Percentiles rank a stretch among this genome's conserved stretches.
phyloP scores from a whole-genome alignment of 2,113 vertebrate species.

The Speoplatyrhinus poulsoni region DNA sequence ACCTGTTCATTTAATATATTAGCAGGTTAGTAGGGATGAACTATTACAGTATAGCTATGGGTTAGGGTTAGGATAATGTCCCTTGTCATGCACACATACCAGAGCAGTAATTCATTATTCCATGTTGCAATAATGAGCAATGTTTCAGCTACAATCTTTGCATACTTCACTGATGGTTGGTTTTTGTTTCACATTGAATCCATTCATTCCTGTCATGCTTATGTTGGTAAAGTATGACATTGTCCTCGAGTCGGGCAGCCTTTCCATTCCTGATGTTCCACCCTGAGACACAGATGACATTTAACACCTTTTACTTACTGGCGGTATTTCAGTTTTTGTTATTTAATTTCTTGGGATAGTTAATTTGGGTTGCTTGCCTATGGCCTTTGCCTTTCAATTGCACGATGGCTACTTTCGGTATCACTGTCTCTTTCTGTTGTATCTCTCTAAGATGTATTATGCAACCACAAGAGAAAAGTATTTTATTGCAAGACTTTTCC shows the following conservation, averaged over 20 bases:
- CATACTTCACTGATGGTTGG: too few species aligned
- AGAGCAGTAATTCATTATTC: too few species aligned
- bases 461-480: conserved; percentile 13
- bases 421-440: conserved; percentile 6
- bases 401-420: conserved; percentile 5
- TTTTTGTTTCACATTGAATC: too few species aligned
- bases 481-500: conserved; percentile 11
- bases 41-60: background rate
- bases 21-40: background rate
- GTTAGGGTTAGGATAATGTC: too few species aligned
- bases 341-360: conserved; percentile 31
- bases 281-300: conserved; percentile 32
- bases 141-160: too few species aligned
- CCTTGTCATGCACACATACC: too few species aligned
- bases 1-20: too few species aligned
- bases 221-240: too few species aligned
- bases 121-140: too few species aligned
- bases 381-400: background rate
- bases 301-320: conserved; percentile 26
- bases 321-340: background rate
- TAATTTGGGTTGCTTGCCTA: conserved; percentile 1
- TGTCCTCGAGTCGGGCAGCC: too few species aligned
- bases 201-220: too few species aligned
- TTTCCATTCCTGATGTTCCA: too few species aligned
- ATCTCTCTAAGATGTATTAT: conserved; percentile 21